These are phyloP conservation scores for Ashinkailepas kermadecensis DNA, from an alignment of 2,888 invertebrate species.

Conservation along the genomic window DNA sequence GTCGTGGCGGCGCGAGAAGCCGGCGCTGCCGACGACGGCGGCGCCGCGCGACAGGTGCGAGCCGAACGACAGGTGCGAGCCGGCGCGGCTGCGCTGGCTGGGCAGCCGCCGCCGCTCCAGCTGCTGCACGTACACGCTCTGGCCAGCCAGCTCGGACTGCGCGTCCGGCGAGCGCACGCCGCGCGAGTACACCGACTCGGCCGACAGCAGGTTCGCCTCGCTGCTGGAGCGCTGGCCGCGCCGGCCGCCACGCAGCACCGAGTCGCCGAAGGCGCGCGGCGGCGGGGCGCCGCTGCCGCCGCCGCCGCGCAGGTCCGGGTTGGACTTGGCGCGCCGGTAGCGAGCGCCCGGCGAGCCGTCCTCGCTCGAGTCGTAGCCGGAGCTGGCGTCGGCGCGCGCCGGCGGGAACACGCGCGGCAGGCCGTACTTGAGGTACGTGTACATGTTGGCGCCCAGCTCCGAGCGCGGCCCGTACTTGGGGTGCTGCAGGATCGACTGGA, in stretches of 20 bases:
- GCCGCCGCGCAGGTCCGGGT: conserved; percentile 35
- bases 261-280: conserved; percentile 20
- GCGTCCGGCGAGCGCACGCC: conserved; percentile 30
- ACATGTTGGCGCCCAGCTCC: conserved; percentile 82
- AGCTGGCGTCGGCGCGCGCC: conserved; percentile 70
- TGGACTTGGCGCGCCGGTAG: conserved; percentile 36
- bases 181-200: conserved; percentile 42
- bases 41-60: conserved; percentile 32
- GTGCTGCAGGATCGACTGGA: conserved; percentile 40
- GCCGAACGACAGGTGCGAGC: conserved; percentile 31
- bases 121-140: conserved; percentile 25
- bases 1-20: conserved; percentile 29
- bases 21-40: conserved; percentile 7
- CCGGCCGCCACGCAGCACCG: conserved; percentile 36
- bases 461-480: conserved; percentile 59
- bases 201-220: conserved; percentile 72
- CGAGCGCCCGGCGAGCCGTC: conserved; percentile 40
- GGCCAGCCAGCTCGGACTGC: conserved; percentile 29
- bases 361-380: conserved; percentile 86
- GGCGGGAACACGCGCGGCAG: conserved; percentile 85
- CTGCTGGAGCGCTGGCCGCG: conserved; percentile 50
- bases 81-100: conserved; percentile 28
- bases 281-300: conserved; percentile 34
- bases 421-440: conserved; percentile 89
- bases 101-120: conserved; percentile 30